phyloP scores from a whole-genome alignment of 2,113 vertebrate species.

The Corythaeola cristata region DNA sequence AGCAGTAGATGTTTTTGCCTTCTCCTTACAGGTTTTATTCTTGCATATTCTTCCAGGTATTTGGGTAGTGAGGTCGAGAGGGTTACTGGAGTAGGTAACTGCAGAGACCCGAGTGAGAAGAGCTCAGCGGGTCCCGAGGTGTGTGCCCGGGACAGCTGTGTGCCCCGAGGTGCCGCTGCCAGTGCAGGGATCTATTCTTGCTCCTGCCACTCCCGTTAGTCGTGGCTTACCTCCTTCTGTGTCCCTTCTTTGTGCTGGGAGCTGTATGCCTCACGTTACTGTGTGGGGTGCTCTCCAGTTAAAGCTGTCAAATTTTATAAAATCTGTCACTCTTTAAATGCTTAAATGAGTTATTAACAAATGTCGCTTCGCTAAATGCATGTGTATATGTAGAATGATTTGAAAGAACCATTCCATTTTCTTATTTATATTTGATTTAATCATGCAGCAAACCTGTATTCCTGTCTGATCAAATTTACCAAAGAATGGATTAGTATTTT shows the following conservation, averaged over 20 bases:
- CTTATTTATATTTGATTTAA: background rate
- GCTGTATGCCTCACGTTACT: background rate
- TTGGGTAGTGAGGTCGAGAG: background rate
- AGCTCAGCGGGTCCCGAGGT: fast-evolving
- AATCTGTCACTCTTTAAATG: background rate
- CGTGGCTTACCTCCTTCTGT: background rate
- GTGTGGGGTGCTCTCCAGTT: background rate
- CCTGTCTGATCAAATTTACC: background rate
- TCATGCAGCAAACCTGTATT: background rate
- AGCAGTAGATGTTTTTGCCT: background rate
- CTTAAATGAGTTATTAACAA: background rate
- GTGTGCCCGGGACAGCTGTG: background rate
- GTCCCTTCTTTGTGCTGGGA: background rate
- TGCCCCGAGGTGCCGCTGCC: background rate
- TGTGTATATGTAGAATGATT: background rate
- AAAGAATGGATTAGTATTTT: fast-evolving
- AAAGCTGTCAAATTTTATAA: background rate
- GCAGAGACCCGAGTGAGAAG: fast-evolving
- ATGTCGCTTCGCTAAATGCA: background rate
- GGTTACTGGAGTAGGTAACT: background rate
- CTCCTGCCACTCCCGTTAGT: background rate
- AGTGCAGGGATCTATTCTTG: background rate
- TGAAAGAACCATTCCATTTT: background rate
- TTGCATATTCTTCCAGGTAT: background rate
- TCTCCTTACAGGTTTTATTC: background rate